A percentile compares a stretch with the other conserved stretches of the same genome.
phyloP scores from a whole-genome alignment of 2,113 vertebrate species.

The Ammodytes marinus region DNA sequence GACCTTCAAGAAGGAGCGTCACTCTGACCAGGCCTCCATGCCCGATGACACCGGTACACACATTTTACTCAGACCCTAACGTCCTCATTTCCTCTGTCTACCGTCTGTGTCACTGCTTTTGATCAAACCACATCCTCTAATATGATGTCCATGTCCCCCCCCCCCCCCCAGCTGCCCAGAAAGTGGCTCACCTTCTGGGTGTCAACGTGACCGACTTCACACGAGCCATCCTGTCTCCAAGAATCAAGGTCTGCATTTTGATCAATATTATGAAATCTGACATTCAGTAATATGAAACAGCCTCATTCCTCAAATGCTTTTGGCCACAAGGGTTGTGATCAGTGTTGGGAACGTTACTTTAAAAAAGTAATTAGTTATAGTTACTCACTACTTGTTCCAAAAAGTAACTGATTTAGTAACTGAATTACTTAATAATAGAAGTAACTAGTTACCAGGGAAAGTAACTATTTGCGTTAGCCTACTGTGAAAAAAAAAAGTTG shows the following conservation, averaged over 20 bases:
- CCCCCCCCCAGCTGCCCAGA: conserved; percentile 91
- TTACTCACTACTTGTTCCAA: too few relatives aligned
- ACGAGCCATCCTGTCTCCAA: conserved; percentile 94
- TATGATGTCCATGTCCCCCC: conserved; percentile 14
- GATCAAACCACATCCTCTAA: neutral
- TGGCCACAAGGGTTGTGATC: neutral
- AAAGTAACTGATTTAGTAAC: too few relatives aligned
- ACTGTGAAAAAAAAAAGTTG: too few relatives aligned
- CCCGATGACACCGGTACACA: conserved; percentile 93
- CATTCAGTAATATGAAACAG: neutral
- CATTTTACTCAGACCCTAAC: neutral
- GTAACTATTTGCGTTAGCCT: too few relatives aligned
- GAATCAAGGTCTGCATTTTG: conserved; percentile 88
- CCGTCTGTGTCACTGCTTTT: neutral
- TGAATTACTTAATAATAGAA: too few relatives aligned
- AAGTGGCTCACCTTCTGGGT: conserved; percentile 95
- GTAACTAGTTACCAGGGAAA: too few relatives aligned
- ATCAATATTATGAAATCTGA: neutral
- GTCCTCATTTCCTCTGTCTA: neutral
- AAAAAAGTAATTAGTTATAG: too few relatives aligned
- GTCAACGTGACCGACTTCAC: conserved; percentile 98
- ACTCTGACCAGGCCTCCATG: conserved; percentile 98
- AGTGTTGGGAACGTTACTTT: too few relatives aligned
- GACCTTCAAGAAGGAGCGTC: conserved; percentile 96
- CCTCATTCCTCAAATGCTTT: neutral